phyloP scores from a whole-genome alignment of 1,140 invertebrate genomes.

The Halictus rubicundus region DNA sequence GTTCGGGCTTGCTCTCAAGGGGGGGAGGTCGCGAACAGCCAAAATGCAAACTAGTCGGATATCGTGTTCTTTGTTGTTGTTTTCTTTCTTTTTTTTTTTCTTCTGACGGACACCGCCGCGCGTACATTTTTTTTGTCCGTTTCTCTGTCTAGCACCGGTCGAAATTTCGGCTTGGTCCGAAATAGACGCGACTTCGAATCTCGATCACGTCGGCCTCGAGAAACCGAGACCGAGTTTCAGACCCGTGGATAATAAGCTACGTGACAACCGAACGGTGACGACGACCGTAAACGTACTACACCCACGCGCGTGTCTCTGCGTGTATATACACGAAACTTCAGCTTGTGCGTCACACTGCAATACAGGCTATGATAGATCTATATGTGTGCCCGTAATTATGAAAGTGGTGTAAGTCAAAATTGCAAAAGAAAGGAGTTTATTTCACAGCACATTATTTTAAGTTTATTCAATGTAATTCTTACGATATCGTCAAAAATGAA shows the following conservation, averaged over 20 bases:
- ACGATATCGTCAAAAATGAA: too few species aligned
- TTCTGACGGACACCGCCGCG: background rate
- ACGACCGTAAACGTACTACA: conserved; percentile 4
- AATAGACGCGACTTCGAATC: background rate
- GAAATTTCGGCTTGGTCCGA: background rate
- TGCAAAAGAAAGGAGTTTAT: too few species aligned
- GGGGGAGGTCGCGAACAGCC: background rate
- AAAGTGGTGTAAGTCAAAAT: too few species aligned
- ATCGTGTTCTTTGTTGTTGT: too few species aligned
- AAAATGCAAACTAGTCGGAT: background rate
- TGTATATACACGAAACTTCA: conserved; percentile 42
- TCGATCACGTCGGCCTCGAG: conserved; percentile 4
- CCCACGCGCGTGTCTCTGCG: conserved; percentile 2
- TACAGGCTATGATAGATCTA: conserved; percentile 48
- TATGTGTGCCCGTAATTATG: too few species aligned
- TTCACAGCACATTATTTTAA: too few species aligned
- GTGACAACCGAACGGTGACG: conserved; percentile 3
- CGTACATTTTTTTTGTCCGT: too few species aligned
- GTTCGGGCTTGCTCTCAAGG: background rate
- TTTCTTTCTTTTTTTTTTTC: too few species aligned
- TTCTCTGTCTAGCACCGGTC: too few species aligned
- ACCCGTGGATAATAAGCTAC: conserved; percentile 22
- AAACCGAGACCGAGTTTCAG: background rate
- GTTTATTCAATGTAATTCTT: too few species aligned
- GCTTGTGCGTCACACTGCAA: conserved; percentile 59